Evolutionary conservation across 2,888 invertebrate species (phyloP).

Genomic region (Eilema depressum): DNA sequence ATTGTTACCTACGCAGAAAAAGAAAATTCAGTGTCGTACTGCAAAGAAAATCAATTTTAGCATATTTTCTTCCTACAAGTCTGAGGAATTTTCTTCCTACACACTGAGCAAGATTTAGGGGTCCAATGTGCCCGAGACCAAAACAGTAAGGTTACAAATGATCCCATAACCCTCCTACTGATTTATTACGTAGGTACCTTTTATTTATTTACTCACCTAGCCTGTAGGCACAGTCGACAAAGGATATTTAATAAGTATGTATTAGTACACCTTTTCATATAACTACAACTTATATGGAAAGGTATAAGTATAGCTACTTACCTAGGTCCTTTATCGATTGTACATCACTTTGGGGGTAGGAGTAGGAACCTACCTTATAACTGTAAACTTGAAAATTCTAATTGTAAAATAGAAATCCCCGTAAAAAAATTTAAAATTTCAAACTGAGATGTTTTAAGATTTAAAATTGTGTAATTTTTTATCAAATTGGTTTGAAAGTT

Average conservation of each 20-base stretch:
- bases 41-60: neutral
- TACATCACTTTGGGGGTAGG: too few species aligned
- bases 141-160: neutral
- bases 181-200: neutral
- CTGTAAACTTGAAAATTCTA: too few species aligned
- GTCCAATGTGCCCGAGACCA: too few species aligned
- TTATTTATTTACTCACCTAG: neutral
- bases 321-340: too few species aligned
- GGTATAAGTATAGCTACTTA: too few species aligned
- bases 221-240: neutral
- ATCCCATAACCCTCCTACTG: neutral
- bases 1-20: neutral
- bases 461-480: neutral
- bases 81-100: neutral
- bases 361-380: too few species aligned
- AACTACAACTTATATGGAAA: too few species aligned
- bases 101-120: neutral
- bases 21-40: neutral
- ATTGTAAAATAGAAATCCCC: too few species aligned
- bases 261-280: too few species aligned
- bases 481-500: neutral
- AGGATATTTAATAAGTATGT: neutral
- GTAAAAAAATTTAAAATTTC: too few species aligned
- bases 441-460: neutral
- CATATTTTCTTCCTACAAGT: neutral